Conservation (phyloP, 2,797 vertebrate genomes). For the Mormyrops attenuatus region DNA sequence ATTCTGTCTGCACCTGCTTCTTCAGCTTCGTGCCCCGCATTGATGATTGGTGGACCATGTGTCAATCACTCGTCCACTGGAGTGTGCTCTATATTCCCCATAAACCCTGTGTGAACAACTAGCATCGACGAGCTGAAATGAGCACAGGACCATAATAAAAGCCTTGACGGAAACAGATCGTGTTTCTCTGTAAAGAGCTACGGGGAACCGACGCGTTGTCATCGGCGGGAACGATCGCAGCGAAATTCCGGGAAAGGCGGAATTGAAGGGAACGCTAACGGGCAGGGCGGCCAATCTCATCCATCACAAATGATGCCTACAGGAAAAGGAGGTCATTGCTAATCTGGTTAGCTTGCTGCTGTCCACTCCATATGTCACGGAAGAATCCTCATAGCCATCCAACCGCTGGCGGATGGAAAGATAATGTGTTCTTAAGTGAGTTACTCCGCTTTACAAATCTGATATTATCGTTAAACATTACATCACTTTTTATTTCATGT, state of each 20-base stretch:
- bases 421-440: slow-evolving; percentile 51
- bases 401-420: slow-evolving; percentile 35
- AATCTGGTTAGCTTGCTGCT: slow-evolving; percentile 44
- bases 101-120: neutral
- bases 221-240: slow-evolving; percentile 47
- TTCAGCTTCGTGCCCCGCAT: neutral
- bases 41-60: slow-evolving; percentile 24
- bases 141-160: slow-evolving; percentile 33
- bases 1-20: neutral
- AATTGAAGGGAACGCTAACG: slow-evolving; percentile 37
- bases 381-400: slow-evolving; percentile 32
- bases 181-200: slow-evolving; percentile 51
- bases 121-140: slow-evolving; percentile 38
- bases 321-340: slow-evolving; percentile 49
- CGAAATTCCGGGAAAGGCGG: slow-evolving; percentile 48
- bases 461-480: slow-evolving; percentile 47
- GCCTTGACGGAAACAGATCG: slow-evolving; percentile 31
- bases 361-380: slow-evolving; percentile 36
- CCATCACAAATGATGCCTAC: slow-evolving; percentile 45
- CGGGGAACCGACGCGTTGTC: slow-evolving; percentile 48
- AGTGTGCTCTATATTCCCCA: neutral
- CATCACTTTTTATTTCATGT: slow-evolving; percentile 48
- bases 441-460: slow-evolving; percentile 40
- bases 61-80: slow-evolving; percentile 21
- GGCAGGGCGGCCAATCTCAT: slow-evolving; percentile 41